Base-by-base conservation (phyloP, 2,797 vertebrate genomes). In the Lutjanus argentimaculatus region DNA sequence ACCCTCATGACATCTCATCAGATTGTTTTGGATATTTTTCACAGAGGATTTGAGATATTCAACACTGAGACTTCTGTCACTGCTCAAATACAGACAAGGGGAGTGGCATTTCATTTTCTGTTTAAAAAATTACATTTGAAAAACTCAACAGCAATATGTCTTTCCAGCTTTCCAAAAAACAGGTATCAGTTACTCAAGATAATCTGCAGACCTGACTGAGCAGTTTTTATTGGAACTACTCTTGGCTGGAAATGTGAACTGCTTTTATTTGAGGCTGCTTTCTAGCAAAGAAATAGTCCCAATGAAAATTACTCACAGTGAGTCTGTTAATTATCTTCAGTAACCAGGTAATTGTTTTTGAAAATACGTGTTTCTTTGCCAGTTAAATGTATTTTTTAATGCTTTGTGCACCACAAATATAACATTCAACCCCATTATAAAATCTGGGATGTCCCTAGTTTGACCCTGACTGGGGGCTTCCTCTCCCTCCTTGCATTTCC, bases 171-270 rank as follows among this genome's bases (percentile, higher is more conserved):
- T 75, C 59, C 59, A 80, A 10, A 74, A 76, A 74, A 66, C 19
- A 72, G 22, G 17, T 52, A 72, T 73, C 79, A 17, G 56, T 82
- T 79, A 74, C 52, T 67, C 45, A 51, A 59, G 14, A 79, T 64
- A 72, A 79, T 79, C 72, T 12, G 1, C 84, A 86, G 78, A 55
- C 42, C 71, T 43, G 8, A 55, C 63, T 25, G 55, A 72, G 67
- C 49, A 70, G 80, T 77, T 82, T 82, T 82, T 14, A 36, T 74
- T 77, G 78, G 68, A 49, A 19, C 16, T 21, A 8, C 25, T 58
- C 22, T 71, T 19, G 61, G 21, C 9, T 67, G 21, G 49, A 75
- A 79, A 68, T 52, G 30, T 67, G 59, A 67, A 51, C 49, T 69
- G 63, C 79, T 79, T 75, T 68, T 63, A 59, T 36, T 58, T 69